Percentiles rank a stretch among this genome's conserved stretches.
These are phyloP conservation scores for Calliopum simillimum DNA, from an alignment of 2,888 invertebrate species.

Conservation along the genomic window DNA sequence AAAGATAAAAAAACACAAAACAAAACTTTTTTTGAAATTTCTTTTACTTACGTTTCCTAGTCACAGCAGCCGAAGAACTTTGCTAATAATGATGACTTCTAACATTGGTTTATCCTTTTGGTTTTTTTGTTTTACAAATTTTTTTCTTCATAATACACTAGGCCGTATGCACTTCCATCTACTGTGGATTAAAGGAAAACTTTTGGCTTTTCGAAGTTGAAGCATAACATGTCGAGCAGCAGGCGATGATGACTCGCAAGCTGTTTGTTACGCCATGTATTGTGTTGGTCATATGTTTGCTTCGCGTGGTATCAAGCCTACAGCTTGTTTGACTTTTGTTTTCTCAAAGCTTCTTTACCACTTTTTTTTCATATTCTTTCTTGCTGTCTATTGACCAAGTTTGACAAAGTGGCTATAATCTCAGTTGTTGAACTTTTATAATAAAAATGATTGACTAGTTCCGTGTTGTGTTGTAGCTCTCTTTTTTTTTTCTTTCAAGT, in stretches of 20 bases:
- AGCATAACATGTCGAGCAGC: conserved; percentile 3
- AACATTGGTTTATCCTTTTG: neutral
- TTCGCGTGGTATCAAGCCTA: neutral
- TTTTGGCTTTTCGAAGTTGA: conserved; percentile 2
- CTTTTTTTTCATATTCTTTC: no score
- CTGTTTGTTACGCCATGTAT: no score
- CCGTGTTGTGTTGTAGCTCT: neutral
- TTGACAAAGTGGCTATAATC: conserved; percentile 21
- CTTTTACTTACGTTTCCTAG: conserved; percentile 5
- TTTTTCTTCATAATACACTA: no score
- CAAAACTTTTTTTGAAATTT: no score
- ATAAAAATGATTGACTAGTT: conserved; percentile 32
- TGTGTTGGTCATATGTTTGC: no score
- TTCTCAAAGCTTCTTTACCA: neutral
- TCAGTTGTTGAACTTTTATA: conserved; percentile 26
- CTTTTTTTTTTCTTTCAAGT: neutral
- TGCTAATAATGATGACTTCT: conserved; percentile 5
- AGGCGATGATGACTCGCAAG: no score
- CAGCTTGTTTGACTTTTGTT: neutral
- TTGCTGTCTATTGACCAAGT: neutral
- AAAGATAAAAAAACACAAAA: no score
- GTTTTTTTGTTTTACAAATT: neutral
- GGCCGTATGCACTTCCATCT: conserved; percentile 8
- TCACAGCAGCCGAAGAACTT: neutral
- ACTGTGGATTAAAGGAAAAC: conserved; percentile 19